A percentile compares a stretch with the other conserved stretches of the same genome.
These are phyloP conservation scores for Trileptium ribeirensis DNA, from an alignment of 2,888 invertebrate species.

Conservation along the genomic window DNA sequence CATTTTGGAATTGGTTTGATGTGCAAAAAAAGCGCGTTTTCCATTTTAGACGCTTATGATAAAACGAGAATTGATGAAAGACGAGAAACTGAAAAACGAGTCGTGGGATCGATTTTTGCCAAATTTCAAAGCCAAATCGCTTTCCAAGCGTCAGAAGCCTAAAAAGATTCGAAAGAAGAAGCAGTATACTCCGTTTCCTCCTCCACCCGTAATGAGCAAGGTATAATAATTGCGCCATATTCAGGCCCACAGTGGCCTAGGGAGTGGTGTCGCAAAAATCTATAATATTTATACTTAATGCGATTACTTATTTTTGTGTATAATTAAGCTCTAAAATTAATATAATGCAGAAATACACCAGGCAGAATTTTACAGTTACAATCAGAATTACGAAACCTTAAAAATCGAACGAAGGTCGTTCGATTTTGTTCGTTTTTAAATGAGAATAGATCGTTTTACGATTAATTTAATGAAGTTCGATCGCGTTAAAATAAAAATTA, in stretches of 20 bases:
- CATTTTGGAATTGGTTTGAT: too few species aligned
- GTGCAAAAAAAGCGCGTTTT: too few species aligned
- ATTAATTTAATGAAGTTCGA: too few species aligned
- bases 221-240: slow-evolving; percentile 54
- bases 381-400: too few species aligned
- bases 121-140: slow-evolving; percentile 80
- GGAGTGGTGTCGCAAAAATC: neutral
- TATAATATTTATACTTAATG: neutral
- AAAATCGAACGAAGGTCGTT: too few species aligned
- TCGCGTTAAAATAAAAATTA: too few species aligned
- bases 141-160: slow-evolving; percentile 36
- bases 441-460: too few species aligned
- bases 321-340: too few species aligned
- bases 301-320: slow-evolving; percentile 14
- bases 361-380: too few species aligned
- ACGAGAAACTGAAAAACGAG: slow-evolving; percentile 80
- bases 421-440: too few species aligned
- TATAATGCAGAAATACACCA: too few species aligned
- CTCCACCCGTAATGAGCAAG: slow-evolving; percentile 83
- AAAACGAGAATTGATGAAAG: slow-evolving; percentile 84
- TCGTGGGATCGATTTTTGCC: slow-evolving; percentile 95
- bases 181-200: slow-evolving; percentile 94
- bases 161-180: slow-evolving; percentile 76
- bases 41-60: slow-evolving; percentile 91
- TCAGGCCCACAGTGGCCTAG: too few species aligned